A percentile compares a stretch with the other conserved stretches of the same genome.
Evolutionary conservation across 2,797 vertebrate genomes (phyloP).

Genomic region (Sebastes itinus): DNA sequence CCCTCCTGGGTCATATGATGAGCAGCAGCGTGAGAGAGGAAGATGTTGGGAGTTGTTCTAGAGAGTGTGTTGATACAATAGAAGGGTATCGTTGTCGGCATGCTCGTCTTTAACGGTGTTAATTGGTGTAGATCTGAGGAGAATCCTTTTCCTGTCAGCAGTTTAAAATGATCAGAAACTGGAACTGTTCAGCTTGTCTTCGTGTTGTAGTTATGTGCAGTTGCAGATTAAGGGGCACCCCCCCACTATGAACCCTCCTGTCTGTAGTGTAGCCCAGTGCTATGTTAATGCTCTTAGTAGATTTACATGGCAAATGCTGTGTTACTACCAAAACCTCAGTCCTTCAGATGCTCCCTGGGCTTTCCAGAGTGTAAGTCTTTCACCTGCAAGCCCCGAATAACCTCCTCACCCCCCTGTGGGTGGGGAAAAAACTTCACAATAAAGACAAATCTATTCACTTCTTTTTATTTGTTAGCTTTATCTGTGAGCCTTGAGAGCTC

Average conservation of each 20-base stretch:
- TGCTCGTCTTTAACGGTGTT: neutral
- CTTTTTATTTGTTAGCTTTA: neutral
- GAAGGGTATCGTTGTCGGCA: neutral
- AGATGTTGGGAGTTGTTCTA: neutral
- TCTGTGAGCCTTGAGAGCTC: neutral
- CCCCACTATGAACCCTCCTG: neutral
- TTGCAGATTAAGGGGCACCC: conserved; percentile 4
- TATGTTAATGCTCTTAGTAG: conserved; percentile 66
- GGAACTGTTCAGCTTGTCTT: neutral
- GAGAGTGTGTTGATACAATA: neutral
- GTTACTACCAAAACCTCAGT: conserved; percentile 1
- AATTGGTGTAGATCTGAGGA: neutral
- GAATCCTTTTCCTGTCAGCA: neutral
- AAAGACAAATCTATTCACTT: neutral
- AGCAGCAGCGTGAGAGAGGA: conserved; percentile 29
- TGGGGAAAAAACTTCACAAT: neutral
- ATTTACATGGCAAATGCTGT: conserved; percentile 33
- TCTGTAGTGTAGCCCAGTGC: conserved; percentile 20
- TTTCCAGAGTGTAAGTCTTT: neutral
- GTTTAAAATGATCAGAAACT: neutral
- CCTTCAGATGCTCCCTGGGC: conserved; percentile 6
- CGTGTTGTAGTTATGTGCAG: neutral
- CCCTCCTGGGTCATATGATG: conserved; percentile 74
- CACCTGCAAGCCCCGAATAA: neutral
- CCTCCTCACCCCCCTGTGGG: too few relatives aligned